Evolutionary conservation across 1,140 invertebrate genomes (phyloP).

Genomic region (Steinernema feltiae): DNA sequence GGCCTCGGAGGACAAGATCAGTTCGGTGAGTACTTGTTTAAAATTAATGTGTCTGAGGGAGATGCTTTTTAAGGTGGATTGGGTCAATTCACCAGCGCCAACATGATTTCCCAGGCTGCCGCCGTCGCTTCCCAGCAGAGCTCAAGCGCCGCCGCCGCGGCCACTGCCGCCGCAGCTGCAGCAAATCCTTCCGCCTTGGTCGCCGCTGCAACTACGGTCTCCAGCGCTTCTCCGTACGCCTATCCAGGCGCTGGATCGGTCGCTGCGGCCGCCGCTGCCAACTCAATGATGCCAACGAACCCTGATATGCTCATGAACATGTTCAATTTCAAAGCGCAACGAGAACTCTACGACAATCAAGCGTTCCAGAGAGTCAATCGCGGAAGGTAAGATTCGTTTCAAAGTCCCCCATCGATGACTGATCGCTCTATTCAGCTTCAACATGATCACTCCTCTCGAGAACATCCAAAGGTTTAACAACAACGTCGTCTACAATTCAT

Average conservation of each 20-base stretch:
- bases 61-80: conserved; percentile 6
- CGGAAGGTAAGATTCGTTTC: conserved; percentile 1
- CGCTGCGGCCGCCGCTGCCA: conserved; percentile 48
- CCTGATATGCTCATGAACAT: conserved; percentile 11
- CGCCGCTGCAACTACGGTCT: conserved; percentile 64
- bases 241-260: conserved; percentile 23
- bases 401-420: not conserved
- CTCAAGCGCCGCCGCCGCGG: conserved; percentile 49
- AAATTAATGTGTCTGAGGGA: not conserved
- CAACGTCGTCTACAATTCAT: conserved; percentile 12
- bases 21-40: conserved; percentile 23
- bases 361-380: not conserved
- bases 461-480: conserved; percentile 44
- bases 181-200: conserved; percentile 81
- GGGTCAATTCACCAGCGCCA: conserved; percentile 32
- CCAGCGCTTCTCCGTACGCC: conserved; percentile 53
- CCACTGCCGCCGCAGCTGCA: conserved; percentile 70
- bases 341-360: conserved; percentile 5
- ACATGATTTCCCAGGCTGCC: conserved; percentile 36
- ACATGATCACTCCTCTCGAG: conserved; percentile 57
- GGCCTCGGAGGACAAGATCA: conserved; percentile 18
- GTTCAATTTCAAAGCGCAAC: conserved; percentile 9
- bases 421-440: conserved; percentile 54
- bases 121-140: conserved; percentile 50
- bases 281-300: conserved; percentile 17